Base-by-base conservation (phyloP, 2,888 invertebrate genomes). In the Synanthedon myopaeformis region DNA sequence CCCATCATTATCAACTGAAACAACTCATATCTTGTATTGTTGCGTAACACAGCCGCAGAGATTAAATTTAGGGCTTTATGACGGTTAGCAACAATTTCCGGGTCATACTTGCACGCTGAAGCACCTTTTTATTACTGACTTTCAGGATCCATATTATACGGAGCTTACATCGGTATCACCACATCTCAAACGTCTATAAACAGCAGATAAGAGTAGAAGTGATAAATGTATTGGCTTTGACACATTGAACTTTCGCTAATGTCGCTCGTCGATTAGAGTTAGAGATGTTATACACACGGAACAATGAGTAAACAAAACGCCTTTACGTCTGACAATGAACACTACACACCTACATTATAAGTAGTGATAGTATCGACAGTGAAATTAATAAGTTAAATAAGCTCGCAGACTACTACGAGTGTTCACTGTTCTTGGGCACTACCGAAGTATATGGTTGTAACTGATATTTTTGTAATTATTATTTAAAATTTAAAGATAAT, bases 321-420 rank as follows among this genome's bases (percentile, higher is more conserved):
- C 51, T 41, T 19, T 48, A 48, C 49, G 28, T 52, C 42, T 49
- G 49, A 49, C 52, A 50, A 51, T 56, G 64, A 67, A 61, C 71
- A 35, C 35, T 35, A 35, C 35, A 35, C 35, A 35, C 35, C 35
- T 35, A 35, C 35, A 35, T 69, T 67, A 70, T 67, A 58, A 52
- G 51, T 35, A 17, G 19, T 63, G 76, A 76, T 75, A 71, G 62
- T 56, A 77, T 76, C 76, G 63, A 59, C 61, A 55, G 54, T 51
- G 55, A 67, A 69, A 75, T 73, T 73, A 74, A 75, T 75, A 63
- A 61, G 59, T 56, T 57, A 59, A 51, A 56, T 59, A 59, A 56
- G 55, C 55, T 55, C 52, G 54, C 49, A 41, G 56, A 58, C 60
- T 59, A 60, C 62, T 56, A 45, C 45, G 14, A 45, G 45, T 45